Base-by-base conservation (phyloP, 2,888 invertebrate species). In the Creontiades dilutus region DNA sequence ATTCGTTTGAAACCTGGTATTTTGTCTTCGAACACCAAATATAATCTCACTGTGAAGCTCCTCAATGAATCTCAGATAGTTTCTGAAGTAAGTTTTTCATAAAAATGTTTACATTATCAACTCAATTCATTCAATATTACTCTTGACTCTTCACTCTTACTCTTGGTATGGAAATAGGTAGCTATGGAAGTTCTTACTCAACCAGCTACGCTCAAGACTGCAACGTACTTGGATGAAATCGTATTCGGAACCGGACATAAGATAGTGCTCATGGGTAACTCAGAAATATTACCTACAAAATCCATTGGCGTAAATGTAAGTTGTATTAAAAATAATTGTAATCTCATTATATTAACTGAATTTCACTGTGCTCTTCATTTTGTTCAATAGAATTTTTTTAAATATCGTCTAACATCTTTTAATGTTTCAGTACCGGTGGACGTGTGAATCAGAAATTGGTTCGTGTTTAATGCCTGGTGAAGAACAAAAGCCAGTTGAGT, bases 241-340 rank as follows among this genome's bases (percentile, higher is more conserved):
- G 89, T 89, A 4, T 82, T 14, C 75, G 89, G 89, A 28, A 89
- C 89, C 23, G 89, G 89, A 7, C 89, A 89, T 28, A 47, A 47
- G 16, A 84, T 89, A 16, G 75, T 84, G 23, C 19, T 89, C 3
- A 5, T n/a, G 13, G 75, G 75, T 19, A 89, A 89, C 52, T 75
- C 86, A 46, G 86, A 75, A 47, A 23, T 86, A 9, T n/a, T 75
- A 13, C 19, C 86, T 19, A 23, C 86, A 2, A 86, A 47, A 23
- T 37, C 68, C 5, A 13, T 68, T 23, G 68, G 68, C 23, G 68
- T 23, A 0, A 68, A 68, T 9, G 68, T 68, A 23, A 68, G 68
- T 5, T 23, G 37, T 37, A 37, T 37, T 37, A 2, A 37, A 2
- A 4, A 37, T 37, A 37, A 37, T 4, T 7, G 2, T 37, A 37